phyloP scores from a whole-genome alignment of 2,797 vertebrate species.

The Sternarchorhynchus goeldii region DNA sequence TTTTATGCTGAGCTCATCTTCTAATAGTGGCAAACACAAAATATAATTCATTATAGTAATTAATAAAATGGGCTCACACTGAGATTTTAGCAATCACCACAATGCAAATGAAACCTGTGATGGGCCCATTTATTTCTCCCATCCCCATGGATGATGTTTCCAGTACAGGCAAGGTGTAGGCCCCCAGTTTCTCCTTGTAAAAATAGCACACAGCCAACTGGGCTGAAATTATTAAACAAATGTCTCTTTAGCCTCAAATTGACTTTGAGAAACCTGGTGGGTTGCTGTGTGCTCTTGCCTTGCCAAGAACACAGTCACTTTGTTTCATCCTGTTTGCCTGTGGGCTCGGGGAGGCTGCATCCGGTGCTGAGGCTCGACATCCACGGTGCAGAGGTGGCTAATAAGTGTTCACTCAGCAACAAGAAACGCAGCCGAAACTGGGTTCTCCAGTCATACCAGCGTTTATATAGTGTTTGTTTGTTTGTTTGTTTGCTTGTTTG shows the following conservation, averaged over 20 bases:
- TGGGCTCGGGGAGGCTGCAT: conserved; percentile 59
- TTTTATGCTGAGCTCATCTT: conserved; percentile 33
- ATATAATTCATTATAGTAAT: conserved; percentile 19
- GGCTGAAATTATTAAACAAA: conserved; percentile 75
- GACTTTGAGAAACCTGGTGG: conserved; percentile 72
- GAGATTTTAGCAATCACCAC: conserved; percentile 51
- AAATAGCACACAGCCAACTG: conserved; percentile 73
- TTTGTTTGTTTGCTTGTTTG: no score
- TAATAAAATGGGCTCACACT: conserved; percentile 5
- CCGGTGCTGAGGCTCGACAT: conserved; percentile 64
- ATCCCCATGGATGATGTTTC: conserved; percentile 45
- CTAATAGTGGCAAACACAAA: conserved; percentile 18
- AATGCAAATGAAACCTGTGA: conserved; percentile 55
- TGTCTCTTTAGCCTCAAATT: conserved; percentile 73
- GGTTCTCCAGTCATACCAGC: background rate
- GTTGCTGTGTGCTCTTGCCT: conserved; percentile 60
- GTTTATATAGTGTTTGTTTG: background rate
- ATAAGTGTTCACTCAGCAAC: conserved; percentile 14
- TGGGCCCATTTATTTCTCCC: conserved; percentile 55
- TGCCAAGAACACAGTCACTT: conserved; percentile 72
- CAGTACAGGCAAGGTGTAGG: conserved; percentile 60
- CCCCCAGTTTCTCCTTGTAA: conserved; percentile 62
- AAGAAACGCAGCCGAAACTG: background rate
- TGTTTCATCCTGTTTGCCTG: conserved; percentile 62
- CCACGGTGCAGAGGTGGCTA: conserved; percentile 22